Conservation (phyloP, 2,797 vertebrate genomes). For the Labroides dimidiatus region DNA sequence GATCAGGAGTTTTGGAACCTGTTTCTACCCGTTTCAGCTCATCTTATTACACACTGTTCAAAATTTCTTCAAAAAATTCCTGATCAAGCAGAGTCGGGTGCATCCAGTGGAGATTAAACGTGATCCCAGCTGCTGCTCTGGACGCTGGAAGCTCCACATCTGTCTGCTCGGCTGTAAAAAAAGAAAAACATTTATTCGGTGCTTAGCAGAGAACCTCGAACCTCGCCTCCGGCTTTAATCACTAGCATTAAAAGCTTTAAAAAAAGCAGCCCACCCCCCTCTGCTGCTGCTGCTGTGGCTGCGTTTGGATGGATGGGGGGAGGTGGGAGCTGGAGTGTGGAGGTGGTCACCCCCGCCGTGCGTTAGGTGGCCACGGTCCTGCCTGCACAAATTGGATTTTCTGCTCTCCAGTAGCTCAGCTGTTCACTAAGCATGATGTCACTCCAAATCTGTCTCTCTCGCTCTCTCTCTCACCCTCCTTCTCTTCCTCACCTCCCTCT, state of each 20-base stretch:
- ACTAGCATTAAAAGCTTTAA: constrained; percentile 65
- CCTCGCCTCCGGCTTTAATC: constrained; percentile 55
- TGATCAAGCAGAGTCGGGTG: neutral
- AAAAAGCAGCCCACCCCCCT: constrained; percentile 19
- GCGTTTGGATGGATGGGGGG: constrained; percentile 13
- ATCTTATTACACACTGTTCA: no score
- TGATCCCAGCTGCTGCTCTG: constrained; percentile 32
- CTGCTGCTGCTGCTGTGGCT: neutral
- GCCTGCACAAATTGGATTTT: constrained; percentile 66
- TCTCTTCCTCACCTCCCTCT: constrained; percentile 3
- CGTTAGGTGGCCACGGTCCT: constrained; percentile 47
- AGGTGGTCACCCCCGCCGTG: constrained; percentile 29
- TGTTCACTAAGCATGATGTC: constrained; percentile 48
- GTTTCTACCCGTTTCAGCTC: no score
- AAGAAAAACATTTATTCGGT: constrained; percentile 18
- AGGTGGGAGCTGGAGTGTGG: constrained; percentile 13
- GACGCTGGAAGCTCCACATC: constrained; percentile 40
- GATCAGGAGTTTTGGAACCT: no score
- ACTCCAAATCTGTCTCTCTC: constrained; percentile 39
- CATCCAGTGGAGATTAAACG: constrained; percentile 39
- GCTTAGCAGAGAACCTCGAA: constrained; percentile 51
- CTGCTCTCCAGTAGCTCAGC: constrained; percentile 55
- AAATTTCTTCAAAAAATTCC: neutral
- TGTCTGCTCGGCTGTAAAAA: constrained; percentile 22
- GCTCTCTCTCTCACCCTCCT: constrained; percentile 1